phyloP scores from a whole-genome alignment of 2,797 vertebrate species.

The Lophius americanus region DNA sequence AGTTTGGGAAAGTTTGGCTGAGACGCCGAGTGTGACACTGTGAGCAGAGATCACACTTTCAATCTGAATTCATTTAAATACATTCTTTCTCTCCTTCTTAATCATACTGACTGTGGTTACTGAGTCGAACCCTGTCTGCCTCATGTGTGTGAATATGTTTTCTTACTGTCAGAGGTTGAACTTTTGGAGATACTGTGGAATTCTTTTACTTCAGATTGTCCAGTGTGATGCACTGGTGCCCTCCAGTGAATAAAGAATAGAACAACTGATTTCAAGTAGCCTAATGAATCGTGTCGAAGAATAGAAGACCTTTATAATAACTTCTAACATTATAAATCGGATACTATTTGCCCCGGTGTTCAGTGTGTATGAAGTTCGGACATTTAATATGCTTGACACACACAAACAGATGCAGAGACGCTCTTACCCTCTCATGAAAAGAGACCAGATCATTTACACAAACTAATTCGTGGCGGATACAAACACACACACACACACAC shows the following conservation, averaged over 20 bases:
- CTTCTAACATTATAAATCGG: too few species aligned
- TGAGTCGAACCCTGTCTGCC: conserved; percentile 31
- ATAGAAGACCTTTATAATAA: too few species aligned
- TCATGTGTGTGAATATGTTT: conserved; percentile 50
- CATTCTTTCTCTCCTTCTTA: conserved; percentile 27
- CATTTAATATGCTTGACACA: too few species aligned
- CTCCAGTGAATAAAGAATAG: conserved; percentile 38
- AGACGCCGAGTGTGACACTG: background rate
- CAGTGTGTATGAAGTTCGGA: too few species aligned
- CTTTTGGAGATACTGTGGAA: conserved; percentile 6
- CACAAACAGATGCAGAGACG: too few species aligned
- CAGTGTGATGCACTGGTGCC: conserved; percentile 54
- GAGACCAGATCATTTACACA: too few species aligned
- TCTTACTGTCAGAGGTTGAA: conserved; percentile 38
- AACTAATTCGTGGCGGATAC: too few species aligned
- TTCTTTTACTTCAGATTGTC: background rate
- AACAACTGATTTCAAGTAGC: background rate
- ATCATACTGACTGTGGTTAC: conserved; percentile 30
- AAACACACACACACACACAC: background rate
- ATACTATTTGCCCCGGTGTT: too few species aligned
- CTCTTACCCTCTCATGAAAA: too few species aligned
- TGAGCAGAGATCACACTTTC: conserved; percentile 19
- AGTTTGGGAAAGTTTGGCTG: conserved; percentile 7
- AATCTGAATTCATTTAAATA: conserved; percentile 52
- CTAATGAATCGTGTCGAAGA: too few species aligned